These are phyloP conservation scores for Baryphthengus martii DNA, from an alignment of 2,113 vertebrate genomes.

Conservation along the genomic window DNA sequence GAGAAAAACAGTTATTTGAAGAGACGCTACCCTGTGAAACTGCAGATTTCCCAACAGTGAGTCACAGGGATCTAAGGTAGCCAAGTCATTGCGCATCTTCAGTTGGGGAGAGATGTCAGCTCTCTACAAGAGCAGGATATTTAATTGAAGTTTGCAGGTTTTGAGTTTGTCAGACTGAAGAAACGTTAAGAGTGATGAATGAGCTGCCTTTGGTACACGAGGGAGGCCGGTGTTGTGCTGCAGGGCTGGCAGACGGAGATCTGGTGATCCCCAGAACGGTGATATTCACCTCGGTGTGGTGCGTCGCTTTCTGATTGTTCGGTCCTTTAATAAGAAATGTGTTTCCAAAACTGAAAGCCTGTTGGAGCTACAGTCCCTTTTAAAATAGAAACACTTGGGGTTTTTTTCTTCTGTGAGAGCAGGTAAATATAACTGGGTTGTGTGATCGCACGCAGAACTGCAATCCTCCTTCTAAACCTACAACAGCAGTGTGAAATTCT, in stretches of 20 bases:
- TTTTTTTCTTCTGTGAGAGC: not conserved
- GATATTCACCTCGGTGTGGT: not conserved
- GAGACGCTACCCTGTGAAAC: not conserved
- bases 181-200: not conserved
- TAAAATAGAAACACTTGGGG: not conserved
- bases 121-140: not conserved
- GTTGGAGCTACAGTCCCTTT: not conserved
- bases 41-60: not conserved
- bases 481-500: not conserved
- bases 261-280: not conserved
- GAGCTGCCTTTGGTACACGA: not conserved
- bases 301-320: not conserved
- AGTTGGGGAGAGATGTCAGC: not conserved
- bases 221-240: not conserved
- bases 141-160: not conserved
- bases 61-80: not conserved
- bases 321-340: not conserved
- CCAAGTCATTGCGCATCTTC: rapidly evolving
- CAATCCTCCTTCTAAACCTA: not conserved
- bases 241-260: not conserved
- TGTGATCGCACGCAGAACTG: not conserved
- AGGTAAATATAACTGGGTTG: not conserved
- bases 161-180: not conserved
- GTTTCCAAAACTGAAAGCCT: not conserved
- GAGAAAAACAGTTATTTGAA: slow-evolving; percentile 13